Evolutionary conservation across 2,797 vertebrate genomes (phyloP).

Genomic region (Myotis vivesi): DNA sequence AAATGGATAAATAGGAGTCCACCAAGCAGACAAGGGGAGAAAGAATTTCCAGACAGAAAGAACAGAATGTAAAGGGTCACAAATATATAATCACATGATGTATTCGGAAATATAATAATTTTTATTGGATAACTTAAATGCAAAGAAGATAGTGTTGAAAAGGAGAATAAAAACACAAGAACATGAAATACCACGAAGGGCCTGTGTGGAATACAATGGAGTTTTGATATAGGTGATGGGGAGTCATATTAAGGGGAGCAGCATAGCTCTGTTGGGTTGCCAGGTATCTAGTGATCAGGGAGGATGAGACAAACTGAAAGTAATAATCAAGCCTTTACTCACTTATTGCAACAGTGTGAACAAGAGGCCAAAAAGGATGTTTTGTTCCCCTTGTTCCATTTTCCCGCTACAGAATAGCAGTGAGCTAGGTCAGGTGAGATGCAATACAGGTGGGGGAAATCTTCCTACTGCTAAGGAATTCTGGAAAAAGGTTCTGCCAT

Average conservation of each 20-base stretch:
- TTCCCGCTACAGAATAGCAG: background rate
- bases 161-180: background rate
- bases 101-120: background rate
- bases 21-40: background rate
- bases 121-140: background rate
- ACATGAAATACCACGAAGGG: background rate
- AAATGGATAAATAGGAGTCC: background rate
- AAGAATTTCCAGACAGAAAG: background rate
- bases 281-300: background rate
- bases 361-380: background rate
- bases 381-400: background rate
- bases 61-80: background rate
- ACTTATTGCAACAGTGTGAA: background rate
- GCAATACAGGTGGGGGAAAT: background rate
- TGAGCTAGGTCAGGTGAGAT: background rate
- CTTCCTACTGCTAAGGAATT: background rate
- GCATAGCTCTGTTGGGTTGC: background rate
- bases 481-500: background rate
- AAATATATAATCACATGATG: background rate
- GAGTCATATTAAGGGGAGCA: background rate
- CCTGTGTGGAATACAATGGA: background rate
- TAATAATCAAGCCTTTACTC: background rate
- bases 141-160: background rate
- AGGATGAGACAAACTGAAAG: background rate
- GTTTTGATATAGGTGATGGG: background rate